Evolutionary conservation across 2,113 vertebrate genomes (phyloP).

Genomic region (Leptosomus discolor): DNA sequence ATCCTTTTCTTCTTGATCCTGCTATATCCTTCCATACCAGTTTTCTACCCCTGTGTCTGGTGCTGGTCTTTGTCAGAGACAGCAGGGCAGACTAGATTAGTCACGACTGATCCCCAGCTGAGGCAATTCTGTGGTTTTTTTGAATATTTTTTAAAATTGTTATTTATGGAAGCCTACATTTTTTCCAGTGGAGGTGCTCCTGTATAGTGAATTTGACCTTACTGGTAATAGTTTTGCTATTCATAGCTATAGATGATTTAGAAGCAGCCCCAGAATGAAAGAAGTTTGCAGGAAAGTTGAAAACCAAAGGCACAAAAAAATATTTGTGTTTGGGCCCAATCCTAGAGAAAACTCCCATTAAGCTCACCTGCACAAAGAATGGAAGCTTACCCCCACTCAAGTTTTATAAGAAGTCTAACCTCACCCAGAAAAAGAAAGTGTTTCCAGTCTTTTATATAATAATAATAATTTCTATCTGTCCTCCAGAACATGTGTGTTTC

Average conservation of each 20-base stretch:
- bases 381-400: neutral
- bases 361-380: neutral
- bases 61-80: slow-evolving; percentile 19
- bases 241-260: neutral
- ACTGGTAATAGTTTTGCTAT: neutral
- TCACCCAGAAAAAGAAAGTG: slow-evolving; percentile 50
- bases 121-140: neutral
- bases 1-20: neutral
- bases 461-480: slow-evolving; percentile 57
- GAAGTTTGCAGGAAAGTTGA: neutral
- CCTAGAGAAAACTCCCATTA: neutral
- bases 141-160: neutral
- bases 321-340: neutral
- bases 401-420: neutral
- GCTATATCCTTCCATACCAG: neutral
- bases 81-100: neutral
- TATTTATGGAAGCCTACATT: neutral
- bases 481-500: slow-evolving; percentile 55
- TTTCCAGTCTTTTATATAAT: slow-evolving; percentile 59
- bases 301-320: neutral
- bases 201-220: neutral
- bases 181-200: neutral
- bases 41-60: neutral
- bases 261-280: neutral
- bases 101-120: neutral